Evolutionary conservation across 2,888 invertebrate genomes (phyloP).

Genomic region (Drosophila nigricruria): DNA sequence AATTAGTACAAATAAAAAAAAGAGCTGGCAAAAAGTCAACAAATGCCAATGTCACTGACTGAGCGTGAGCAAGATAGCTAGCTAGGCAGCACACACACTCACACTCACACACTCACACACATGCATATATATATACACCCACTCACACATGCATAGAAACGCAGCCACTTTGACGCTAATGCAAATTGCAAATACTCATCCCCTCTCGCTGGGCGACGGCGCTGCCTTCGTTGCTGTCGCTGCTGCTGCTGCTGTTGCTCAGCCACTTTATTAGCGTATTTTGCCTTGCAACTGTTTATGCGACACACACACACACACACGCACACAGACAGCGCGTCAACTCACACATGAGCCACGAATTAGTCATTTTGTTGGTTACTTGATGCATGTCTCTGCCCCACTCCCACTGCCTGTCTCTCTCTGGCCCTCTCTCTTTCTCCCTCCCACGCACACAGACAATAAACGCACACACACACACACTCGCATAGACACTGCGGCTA

Average conservation of each 20-base stretch:
- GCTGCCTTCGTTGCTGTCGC: slow-evolving; percentile 22
- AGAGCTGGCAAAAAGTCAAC: slow-evolving; percentile 49
- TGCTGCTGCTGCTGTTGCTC: slow-evolving; percentile 46
- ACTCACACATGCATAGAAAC: slow-evolving; percentile 63
- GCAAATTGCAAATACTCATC: slow-evolving; percentile 69
- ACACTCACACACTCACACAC: slow-evolving; percentile 2
- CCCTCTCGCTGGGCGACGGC: slow-evolving; percentile 15
- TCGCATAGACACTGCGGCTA: slow-evolving; percentile 20
- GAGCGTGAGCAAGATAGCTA: slow-evolving; percentile 10
- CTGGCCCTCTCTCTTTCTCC: background rate
- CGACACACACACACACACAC: slow-evolving; percentile 57
- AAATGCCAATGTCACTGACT: slow-evolving; percentile 33
- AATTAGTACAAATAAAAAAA: slow-evolving; percentile 64
- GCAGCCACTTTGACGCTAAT: slow-evolving; percentile 80
- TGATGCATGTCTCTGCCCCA: slow-evolving; percentile 74
- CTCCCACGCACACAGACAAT: slow-evolving; percentile 40
- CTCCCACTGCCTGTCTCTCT: background rate
- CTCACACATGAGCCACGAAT: slow-evolving; percentile 68
- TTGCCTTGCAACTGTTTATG: slow-evolving; percentile 81
- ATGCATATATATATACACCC: slow-evolving; percentile 2
- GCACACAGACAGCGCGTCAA: slow-evolving; percentile 16
- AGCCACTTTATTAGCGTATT: slow-evolving; percentile 83
- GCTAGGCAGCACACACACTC: background rate
- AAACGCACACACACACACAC: slow-evolving; percentile 28
- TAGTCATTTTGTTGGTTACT: slow-evolving; percentile 83